Evolutionary conservation across 2,888 invertebrate genomes (phyloP).

Genomic region (Bhutanitis thaidina): DNA sequence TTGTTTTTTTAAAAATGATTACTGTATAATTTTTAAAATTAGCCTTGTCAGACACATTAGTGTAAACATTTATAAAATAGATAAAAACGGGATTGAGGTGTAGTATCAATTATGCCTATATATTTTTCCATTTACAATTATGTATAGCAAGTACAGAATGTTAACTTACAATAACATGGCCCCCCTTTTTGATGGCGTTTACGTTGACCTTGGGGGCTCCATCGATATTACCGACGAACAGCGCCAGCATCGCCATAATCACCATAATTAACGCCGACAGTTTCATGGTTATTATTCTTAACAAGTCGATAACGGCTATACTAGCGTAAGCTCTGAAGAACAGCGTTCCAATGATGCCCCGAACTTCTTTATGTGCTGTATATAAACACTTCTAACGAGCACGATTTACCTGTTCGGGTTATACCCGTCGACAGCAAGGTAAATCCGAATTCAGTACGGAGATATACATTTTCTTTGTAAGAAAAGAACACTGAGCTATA

Average conservation of each 20-base stretch:
- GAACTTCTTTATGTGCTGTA: not conserved
- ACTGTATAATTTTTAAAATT: too few relatives aligned
- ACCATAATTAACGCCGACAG: conserved; percentile 27
- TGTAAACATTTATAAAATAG: too few relatives aligned
- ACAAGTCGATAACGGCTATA: not conserved
- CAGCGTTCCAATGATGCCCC: not conserved
- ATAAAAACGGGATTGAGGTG: too few relatives aligned
- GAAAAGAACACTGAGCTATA: too few relatives aligned
- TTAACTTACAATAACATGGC: conserved; percentile 31
- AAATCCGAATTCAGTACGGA: too few relatives aligned
- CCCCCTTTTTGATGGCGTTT: conserved; percentile 32
- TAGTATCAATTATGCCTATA: too few relatives aligned
- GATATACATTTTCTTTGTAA: too few relatives aligned
- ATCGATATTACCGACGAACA: conserved; percentile 29
- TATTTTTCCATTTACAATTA: too few relatives aligned
- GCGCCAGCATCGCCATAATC: conserved; percentile 31
- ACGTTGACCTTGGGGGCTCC: conserved; percentile 37
- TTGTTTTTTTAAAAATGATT: too few relatives aligned
- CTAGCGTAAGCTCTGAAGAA: not conserved
- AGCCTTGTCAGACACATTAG: too few relatives aligned
- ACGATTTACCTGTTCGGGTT: conserved; percentile 4
- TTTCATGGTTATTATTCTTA: conserved; percentile 32
- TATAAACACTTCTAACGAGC: not conserved
- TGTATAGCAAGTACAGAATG: too few relatives aligned
- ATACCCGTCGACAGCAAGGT: not conserved